Evolutionary conservation across 2,888 invertebrate species (phyloP).

Genomic region (Helleia helle): DNA sequence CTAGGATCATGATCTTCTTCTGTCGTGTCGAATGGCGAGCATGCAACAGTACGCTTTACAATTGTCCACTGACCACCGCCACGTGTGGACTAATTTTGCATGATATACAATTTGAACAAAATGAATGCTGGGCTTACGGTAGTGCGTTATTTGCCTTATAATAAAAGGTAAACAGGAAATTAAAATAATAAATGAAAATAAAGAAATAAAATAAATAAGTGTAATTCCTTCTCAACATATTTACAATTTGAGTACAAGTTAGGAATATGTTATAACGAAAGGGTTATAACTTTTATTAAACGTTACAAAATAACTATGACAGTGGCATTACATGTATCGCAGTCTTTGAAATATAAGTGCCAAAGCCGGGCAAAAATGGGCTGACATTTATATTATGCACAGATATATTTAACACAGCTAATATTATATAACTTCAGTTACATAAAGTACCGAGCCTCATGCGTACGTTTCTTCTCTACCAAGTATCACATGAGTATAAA

Average conservation of each 20-base stretch:
- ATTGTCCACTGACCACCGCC: slow-evolving; percentile 32
- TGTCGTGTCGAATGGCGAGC: slow-evolving; percentile 64
- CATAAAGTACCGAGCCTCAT: too few species aligned
- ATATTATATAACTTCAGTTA: too few species aligned
- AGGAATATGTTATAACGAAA: slow-evolving; percentile 1
- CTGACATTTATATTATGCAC: too few species aligned
- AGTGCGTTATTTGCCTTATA: slow-evolving; percentile 64
- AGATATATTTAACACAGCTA: too few species aligned
- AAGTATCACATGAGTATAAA: too few species aligned
- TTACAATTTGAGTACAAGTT: slow-evolving; percentile 55
- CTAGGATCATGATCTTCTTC: slow-evolving; percentile 94
- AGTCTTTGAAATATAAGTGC: background rate
- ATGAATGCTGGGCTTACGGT: slow-evolving; percentile 30
- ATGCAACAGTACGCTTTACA: slow-evolving; percentile 68
- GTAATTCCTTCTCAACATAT: slow-evolving; percentile 65
- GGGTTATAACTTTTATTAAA: slow-evolving; percentile 8
- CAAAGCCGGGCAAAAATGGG: background rate
- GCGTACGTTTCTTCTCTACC: too few species aligned
- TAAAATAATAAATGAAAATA: slow-evolving; percentile 40
- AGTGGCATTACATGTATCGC: slow-evolving; percentile 2
- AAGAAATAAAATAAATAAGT: slow-evolving; percentile 68
- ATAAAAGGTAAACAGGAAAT: slow-evolving; percentile 19
- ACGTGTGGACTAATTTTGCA: slow-evolving; percentile 27
- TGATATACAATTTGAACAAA: slow-evolving; percentile 15
- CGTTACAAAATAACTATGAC: slow-evolving; percentile 1